A percentile compares a stretch with the other conserved stretches of the same genome.
Conservation (phyloP, 1,140 invertebrate genomes). For the Drosophila rufa region DNA sequence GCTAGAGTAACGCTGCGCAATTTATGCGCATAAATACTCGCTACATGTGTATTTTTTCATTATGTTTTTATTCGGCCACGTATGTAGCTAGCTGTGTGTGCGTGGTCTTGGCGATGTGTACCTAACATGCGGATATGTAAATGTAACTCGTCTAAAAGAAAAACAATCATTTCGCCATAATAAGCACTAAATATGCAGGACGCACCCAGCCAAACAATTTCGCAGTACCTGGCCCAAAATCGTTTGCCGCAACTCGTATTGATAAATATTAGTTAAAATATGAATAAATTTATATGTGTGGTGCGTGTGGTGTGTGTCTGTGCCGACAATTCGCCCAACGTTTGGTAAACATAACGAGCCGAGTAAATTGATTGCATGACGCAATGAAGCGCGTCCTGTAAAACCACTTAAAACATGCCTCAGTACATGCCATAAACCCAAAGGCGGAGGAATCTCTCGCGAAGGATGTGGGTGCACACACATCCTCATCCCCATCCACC, state of each 20-base stretch:
- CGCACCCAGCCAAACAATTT: constrained; percentile 33
- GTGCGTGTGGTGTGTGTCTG: constrained; percentile 24
- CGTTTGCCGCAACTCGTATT: constrained; percentile 47
- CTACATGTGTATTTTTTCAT: constrained; percentile 4
- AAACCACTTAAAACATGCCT: constrained; percentile 85
- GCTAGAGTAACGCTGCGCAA: background rate
- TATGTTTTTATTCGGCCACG: constrained; percentile 25
- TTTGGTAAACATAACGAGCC: constrained; percentile 78
- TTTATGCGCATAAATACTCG: constrained; percentile 47
- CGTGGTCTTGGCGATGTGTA: constrained; percentile 7
- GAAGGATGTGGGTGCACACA: constrained; percentile 39
- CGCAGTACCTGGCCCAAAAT: constrained; percentile 44
- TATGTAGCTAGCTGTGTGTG: background rate
- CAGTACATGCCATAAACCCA: constrained; percentile 82
- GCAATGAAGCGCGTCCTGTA: constrained; percentile 85
- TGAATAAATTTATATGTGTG: constrained; percentile 69
- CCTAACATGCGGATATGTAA: constrained; percentile 46
- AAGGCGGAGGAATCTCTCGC: constrained; percentile 51
- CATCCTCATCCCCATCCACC: constrained; percentile 1
- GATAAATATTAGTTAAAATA: constrained; percentile 83
- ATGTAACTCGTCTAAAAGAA: constrained; percentile 47
- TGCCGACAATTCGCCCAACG: constrained; percentile 61
- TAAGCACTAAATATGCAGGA: constrained; percentile 83
- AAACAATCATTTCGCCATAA: constrained; percentile 76
- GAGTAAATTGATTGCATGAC: constrained; percentile 82